Evolutionary conservation across 2,797 vertebrate species (phyloP), one percentile per base, ranked within the genome.

Genomic region (Glossophaga mutica): DNA sequence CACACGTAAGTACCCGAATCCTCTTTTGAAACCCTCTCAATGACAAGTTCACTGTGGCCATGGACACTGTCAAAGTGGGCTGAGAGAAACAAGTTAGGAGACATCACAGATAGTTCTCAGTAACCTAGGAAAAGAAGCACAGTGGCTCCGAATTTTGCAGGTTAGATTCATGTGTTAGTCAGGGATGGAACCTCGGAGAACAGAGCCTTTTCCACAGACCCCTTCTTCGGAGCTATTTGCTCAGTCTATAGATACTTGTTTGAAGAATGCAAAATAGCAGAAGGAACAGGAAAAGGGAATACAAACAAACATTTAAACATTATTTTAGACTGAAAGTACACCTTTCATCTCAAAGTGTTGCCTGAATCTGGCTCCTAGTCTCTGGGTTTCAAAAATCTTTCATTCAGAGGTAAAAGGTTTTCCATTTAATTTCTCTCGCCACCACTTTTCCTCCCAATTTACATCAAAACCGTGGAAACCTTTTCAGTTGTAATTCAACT

Each of bases 1-100:
- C 99, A 99, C 73, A 99, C 98, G 0, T 99, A 99, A 32, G 99
- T 99, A 1, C 99, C 99, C 0, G 99, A 99, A 91, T 99, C 99
- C 0, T 99, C 99, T 98, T 99, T 99, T 85, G 98, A 99, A 85
- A 99, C 99, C 84, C 98, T 98, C 95, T 99, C 99, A 16, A 99
- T 98, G 95, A 99, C 98, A 97, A 99, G 98, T 97, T 99, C 99
- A 87, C 99, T 99, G 97, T 99, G 98, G 91, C 99, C 99, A 1
- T 98, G 99, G 90, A 98, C 92, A 73, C 98, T 98, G 42, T 99
- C 99, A 0, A 99, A 99, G 96, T 98, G 98, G 78, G 98, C 99
- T 99, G 97, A 29, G 88, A 84, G 62, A 88, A 93, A 98, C 78
- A 98, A 90, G 90, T 87, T 92, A 39, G 71, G 24, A 24, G 87